phyloP scores from a whole-genome alignment of 2,888 invertebrate species.

The Panzeria rudis region DNA sequence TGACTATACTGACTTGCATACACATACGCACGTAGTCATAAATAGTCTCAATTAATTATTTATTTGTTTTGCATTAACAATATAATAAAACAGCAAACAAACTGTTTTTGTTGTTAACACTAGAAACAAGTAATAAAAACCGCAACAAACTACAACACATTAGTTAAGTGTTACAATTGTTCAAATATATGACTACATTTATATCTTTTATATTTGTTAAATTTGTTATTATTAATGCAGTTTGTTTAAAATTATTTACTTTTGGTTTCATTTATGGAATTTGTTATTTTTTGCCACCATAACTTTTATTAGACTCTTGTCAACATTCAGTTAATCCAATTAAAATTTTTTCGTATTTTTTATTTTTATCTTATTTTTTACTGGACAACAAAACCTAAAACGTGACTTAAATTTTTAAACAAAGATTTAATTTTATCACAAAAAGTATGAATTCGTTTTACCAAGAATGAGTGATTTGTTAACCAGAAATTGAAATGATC shows the following conservation, averaged over 20 bases:
- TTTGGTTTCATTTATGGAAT: constrained; percentile 51
- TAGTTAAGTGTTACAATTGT: constrained; percentile 59
- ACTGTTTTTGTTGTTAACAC: constrained; percentile 47
- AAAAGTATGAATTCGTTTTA: not conserved
- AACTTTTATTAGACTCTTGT: constrained; percentile 78
- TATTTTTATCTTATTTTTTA: constrained; percentile 68
- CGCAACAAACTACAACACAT: constrained; percentile 60
- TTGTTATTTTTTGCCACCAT: constrained; percentile 63
- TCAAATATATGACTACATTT: constrained; percentile 25
- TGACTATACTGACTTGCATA: not conserved
- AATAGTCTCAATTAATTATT: constrained; percentile 23
- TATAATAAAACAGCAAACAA: constrained; percentile 25
- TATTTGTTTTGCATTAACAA: constrained; percentile 47
- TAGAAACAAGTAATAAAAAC: constrained; percentile 46
- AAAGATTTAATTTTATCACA: not conserved
- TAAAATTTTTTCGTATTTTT: constrained; percentile 75
- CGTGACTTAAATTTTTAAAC: constrained; percentile 74
- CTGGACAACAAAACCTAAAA: constrained; percentile 78
- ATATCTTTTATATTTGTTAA: constrained; percentile 8
- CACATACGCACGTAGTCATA: not conserved
- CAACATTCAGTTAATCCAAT: constrained; percentile 82
- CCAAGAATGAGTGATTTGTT: constrained; percentile 4
- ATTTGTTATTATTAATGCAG: constrained; percentile 30
- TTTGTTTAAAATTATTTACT: constrained; percentile 34
- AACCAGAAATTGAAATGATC: not conserved